Evolutionary conservation across 2,113 vertebrate genomes (phyloP).

Genomic region (Nothocercus julius): DNA sequence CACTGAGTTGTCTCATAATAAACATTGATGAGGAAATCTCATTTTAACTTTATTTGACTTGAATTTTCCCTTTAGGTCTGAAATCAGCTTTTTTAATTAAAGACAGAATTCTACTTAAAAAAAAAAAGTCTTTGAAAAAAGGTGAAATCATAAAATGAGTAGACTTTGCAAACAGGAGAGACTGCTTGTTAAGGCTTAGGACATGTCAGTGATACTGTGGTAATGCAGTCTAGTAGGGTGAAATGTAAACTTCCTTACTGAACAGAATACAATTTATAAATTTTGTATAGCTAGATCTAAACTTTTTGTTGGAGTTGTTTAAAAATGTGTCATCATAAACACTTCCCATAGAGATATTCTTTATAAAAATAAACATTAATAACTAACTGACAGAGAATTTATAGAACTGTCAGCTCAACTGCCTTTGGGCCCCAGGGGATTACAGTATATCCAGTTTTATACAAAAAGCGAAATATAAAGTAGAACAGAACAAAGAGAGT

Average conservation of each 20-base stretch:
- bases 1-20: not conserved
- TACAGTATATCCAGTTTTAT: constrained; percentile 23
- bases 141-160: not conserved
- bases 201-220: not conserved
- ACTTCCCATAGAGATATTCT: constrained; percentile 41
- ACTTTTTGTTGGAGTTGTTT: constrained; percentile 52
- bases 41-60: not conserved
- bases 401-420: not conserved
- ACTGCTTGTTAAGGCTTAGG: not conserved
- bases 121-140: not conserved
- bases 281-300: constrained; percentile 24
- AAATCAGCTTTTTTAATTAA: not conserved
- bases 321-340: constrained; percentile 62
- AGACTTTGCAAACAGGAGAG: not conserved
- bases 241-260: constrained; percentile 58
- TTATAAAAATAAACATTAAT: constrained; percentile 55
- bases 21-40: not conserved
- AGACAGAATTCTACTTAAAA: rapidly evolving
- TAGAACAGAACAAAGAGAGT: not conserved
- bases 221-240: not conserved
- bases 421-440: not conserved
- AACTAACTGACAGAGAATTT: constrained; percentile 56
- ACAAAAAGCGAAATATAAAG: not conserved
- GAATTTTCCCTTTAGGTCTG: not conserved
- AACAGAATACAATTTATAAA: constrained; percentile 22